Base-by-base conservation (phyloP, 2,888 invertebrate species). In the Fissipunctia ypsillon region DNA sequence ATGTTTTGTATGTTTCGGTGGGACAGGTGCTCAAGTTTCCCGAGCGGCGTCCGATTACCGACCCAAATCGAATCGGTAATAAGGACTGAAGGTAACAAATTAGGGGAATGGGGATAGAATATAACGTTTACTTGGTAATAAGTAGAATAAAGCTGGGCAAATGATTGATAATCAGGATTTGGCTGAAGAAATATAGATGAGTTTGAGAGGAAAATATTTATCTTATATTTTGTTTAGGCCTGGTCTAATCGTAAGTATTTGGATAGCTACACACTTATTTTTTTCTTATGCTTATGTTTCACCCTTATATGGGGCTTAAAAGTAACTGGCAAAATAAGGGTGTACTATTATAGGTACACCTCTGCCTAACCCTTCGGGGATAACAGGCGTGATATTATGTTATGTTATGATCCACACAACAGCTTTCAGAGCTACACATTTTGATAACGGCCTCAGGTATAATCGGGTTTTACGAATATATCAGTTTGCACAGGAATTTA, bases 41-140 rank as follows among this genome's bases (percentile, higher is more conserved):
- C 7, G 25, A 54, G 22, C 6, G 22, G 10, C 43, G 25, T 16
- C 12, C 28, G 12, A 70, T 71, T 54, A 69, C 50, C 31, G 10
- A 71, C 10, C 35, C 35, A 35, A 71, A 71, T 71, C 43, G 25
- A 71, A 71, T 35, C 25, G 25, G 54, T 54, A 43, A 43, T 22
- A 22, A 38, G 41, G 19, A 31, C 52, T 14, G 28, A 14, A 41
- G 41, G 10, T 19, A 54, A 70, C n/a, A 35, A 43, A 70, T 70
- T 70, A 25, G 16, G 41, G 19, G n/a, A 31, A 52, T 14, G 19
- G 41, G 22, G 22, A 71, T 71, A 35, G 71, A 71, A 70, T 71
- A 71, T 71, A 72, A 54, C 43, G 43, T 28, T 71, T 71, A 43
- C 25, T n/a, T 4, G 43, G 72, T 35, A 45, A 25, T 35, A 35